A percentile compares a stretch with the other conserved stretches of the same genome.
These are phyloP conservation scores for Epicampocera succincta DNA, from an alignment of 2,888 invertebrate genomes.

Conservation along the genomic window DNA sequence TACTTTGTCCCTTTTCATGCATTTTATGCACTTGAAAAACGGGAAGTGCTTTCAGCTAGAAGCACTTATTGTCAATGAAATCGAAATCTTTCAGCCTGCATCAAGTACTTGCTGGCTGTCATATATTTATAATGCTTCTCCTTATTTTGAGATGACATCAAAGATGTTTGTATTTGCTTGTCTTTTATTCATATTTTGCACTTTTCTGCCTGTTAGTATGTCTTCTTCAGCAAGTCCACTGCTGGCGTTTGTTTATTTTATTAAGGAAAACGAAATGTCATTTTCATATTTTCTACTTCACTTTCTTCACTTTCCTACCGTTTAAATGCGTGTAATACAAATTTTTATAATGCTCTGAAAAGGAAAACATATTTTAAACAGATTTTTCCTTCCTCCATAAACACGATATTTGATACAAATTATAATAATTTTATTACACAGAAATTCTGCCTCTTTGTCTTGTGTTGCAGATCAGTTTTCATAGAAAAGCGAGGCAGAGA, in stretches of 20 bases:
- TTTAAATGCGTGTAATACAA: slow-evolving; percentile 72
- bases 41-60: slow-evolving; percentile 46
- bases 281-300: slow-evolving; percentile 65
- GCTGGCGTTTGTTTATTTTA: slow-evolving; percentile 42
- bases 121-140: slow-evolving; percentile 41
- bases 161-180: slow-evolving; percentile 68
- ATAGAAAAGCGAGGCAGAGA: slow-evolving; percentile 20
- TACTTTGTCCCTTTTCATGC: slow-evolving; percentile 58
- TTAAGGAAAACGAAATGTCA: slow-evolving; percentile 56
- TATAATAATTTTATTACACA: slow-evolving; percentile 74
- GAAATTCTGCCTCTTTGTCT: background rate
- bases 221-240: background rate
- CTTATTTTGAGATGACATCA: slow-evolving; percentile 39
- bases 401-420: slow-evolving; percentile 75
- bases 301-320: slow-evolving; percentile 64
- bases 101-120: slow-evolving; percentile 44
- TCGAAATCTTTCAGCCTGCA: background rate
- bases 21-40: slow-evolving; percentile 57
- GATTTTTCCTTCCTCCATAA: slow-evolving; percentile 41
- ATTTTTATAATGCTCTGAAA: slow-evolving; percentile 70
- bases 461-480: slow-evolving; percentile 38
- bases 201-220: slow-evolving; percentile 9
- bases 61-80: slow-evolving; percentile 20
- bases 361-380: slow-evolving; percentile 45
- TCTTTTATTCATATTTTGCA: slow-evolving; percentile 65